A percentile compares a stretch with the other conserved stretches of the same genome.
Conservation (phyloP, 2,888 invertebrate species). For the Anaspis maculata region DNA sequence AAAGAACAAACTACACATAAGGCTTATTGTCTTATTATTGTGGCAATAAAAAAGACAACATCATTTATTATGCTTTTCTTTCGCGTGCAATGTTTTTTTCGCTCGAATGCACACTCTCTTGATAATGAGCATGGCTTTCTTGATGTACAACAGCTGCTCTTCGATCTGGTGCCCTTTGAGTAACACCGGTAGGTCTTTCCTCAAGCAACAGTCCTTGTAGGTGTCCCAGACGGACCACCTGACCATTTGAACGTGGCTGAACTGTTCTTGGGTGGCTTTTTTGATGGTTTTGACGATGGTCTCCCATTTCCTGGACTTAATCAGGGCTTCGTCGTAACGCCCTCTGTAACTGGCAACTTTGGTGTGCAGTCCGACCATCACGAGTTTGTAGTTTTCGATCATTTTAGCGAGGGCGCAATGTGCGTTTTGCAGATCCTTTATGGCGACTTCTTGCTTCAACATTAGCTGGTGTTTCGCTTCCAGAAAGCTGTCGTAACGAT, state of each 20-base stretch:
- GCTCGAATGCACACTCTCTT: no score
- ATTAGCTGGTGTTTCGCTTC: conserved; percentile 5
- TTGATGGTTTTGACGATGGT: conserved; percentile 49
- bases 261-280: conserved; percentile 45
- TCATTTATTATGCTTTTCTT: no score
- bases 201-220: conserved; percentile 52
- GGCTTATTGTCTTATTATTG: no score
- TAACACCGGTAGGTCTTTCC: conserved; percentile 38
- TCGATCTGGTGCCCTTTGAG: conserved; percentile 46
- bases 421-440: conserved; percentile 2
- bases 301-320: conserved; percentile 53
- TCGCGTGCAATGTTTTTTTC: no score
- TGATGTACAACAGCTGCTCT: conserved; percentile 3
- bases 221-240: conserved; percentile 50
- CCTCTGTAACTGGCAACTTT: conserved; percentile 49
- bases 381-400: conserved; percentile 51
- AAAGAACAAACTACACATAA: no score
- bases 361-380: conserved; percentile 53
- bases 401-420: conserved; percentile 34
- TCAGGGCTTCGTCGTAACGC: conserved; percentile 49
- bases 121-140: neutral
- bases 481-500: conserved; percentile 8
- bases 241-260: conserved; percentile 50
- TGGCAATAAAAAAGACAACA: no score
- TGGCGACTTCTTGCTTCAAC: conserved; percentile 1